Evolutionary conservation across 1,140 invertebrate species (phyloP).

Genomic region (Leucophenga varia): DNA sequence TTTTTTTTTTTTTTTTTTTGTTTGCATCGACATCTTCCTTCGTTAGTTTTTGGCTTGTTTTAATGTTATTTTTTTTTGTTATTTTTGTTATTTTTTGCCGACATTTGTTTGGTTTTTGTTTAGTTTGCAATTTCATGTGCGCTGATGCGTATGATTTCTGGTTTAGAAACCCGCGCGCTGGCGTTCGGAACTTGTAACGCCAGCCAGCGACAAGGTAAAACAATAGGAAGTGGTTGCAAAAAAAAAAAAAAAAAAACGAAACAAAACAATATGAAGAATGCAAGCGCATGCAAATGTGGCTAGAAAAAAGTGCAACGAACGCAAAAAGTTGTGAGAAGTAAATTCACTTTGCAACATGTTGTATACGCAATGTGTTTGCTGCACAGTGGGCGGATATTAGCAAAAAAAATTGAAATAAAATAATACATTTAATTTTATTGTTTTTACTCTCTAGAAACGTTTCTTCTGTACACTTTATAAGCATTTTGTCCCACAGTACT

Average conservation of each 20-base stretch:
- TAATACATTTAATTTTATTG: background rate
- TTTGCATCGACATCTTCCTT: constrained; percentile 1
- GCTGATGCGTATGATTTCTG: constrained; percentile 53
- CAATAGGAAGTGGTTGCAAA: background rate
- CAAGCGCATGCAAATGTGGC: no score
- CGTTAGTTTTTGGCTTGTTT: constrained; percentile 29
- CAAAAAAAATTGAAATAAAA: constrained; percentile 14
- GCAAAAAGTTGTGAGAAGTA: constrained; percentile 18
- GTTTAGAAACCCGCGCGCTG: constrained; percentile 47
- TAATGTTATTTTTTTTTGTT: constrained; percentile 29
- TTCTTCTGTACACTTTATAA: no score
- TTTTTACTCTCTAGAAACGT: no score
- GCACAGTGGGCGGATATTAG: no score
- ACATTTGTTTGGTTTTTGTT: constrained; percentile 17
- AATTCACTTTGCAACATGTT: constrained; percentile 36
- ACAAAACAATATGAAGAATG: no score
- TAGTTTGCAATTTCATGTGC: constrained; percentile 51
- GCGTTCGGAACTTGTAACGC: constrained; percentile 42
- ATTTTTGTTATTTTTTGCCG: constrained; percentile 6
- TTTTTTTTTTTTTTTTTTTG: constrained; percentile 7
- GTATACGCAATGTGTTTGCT: constrained; percentile 41
- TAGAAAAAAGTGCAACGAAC: background rate
- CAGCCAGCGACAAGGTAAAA: background rate
- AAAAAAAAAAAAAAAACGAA: constrained; percentile 2
- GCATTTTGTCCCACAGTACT: no score